Percentiles rank a stretch among this genome's conserved stretches.
phyloP scores from a whole-genome alignment of 1,140 invertebrate species.

The Drosophila pseudoananassae region DNA sequence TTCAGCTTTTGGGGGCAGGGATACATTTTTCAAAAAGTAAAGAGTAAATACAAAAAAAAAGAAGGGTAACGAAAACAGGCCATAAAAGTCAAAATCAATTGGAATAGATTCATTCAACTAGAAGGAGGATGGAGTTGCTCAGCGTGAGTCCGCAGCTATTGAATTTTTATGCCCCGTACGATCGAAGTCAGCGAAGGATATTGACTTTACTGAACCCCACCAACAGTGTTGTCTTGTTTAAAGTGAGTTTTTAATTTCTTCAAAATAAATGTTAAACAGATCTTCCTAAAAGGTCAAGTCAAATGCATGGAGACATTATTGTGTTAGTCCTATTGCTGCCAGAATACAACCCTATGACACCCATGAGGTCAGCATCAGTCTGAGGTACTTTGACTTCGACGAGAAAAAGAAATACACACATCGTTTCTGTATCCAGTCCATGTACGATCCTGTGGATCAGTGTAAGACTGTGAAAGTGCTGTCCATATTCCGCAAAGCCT shows the following conservation, averaged over 20 bases:
- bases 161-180: conserved; percentile 58
- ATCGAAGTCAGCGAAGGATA: conserved; percentile 33
- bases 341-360: conserved; percentile 28
- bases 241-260: conserved; percentile 12
- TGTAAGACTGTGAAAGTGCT: not conserved
- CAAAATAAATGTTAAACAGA: not conserved
- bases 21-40: not conserved
- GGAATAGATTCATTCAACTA: not conserved
- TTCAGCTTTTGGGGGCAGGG: conserved; percentile 3
- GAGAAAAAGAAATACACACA: conserved; percentile 10
- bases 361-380: conserved; percentile 27
- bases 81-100: conserved; percentile 40
- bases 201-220: conserved; percentile 53
- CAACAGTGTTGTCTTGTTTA: conserved; percentile 24
- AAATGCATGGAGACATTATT: conserved; percentile 28
- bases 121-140: conserved; percentile 15
- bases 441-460: not conserved
- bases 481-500: conserved; percentile 16
- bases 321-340: conserved; percentile 28
- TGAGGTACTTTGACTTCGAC: conserved; percentile 25
- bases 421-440: conserved; percentile 34
- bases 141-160: conserved; percentile 37
- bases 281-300: conserved; percentile 13
- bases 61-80: not conserved
- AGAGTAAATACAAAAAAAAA: conserved; percentile 13